Evolutionary conservation across 2,888 invertebrate genomes (phyloP), one percentile per base, ranked within the genome.

Genomic region (Ellobium chinense): DNA sequence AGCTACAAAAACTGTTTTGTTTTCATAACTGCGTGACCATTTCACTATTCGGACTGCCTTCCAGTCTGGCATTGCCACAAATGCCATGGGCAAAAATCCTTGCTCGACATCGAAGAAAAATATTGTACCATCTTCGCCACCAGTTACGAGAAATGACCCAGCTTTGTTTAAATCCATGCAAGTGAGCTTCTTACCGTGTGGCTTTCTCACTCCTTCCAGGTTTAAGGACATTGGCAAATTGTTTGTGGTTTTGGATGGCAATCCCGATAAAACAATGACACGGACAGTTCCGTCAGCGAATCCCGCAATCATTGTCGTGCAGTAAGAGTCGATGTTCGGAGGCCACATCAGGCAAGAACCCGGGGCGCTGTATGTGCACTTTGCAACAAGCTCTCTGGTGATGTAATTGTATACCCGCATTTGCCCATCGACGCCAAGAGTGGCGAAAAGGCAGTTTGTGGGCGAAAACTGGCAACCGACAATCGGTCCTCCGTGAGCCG

Each of bases 401-500:
- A 83, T 58, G 21, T 78, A 82, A 36, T 83, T 77, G 34, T 82
- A 80, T 12, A 83, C 72, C 7, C 74, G 74, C 4, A 83, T 31
- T 24, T 62, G 74, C 2, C 78, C 70, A 31, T 83, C 81, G 2
- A 31, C 56, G 5, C 83, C 82, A 1, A 76, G 54, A 24, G 83
- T 82, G 12, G 83, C 80, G 31, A 82, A 68, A 21, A 83, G 36
- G 24, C 69, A 74, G n/a, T 24, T 27, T 3, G 7, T 3, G 24
- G 36, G 39, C 2, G 80, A 80, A 9, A 31, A 24, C 24, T 77
- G 62, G 36, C 83, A 74, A n/a, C 60, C 78, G 2, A 78, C 58
- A 5, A 83, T 69, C 0, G 83, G 74, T 4, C 83, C 83, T 3
- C 83, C 83, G 31, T 80, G 82, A 24, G 73, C 76, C 0, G 68